phyloP scores from a whole-genome alignment of 2,888 invertebrate species.

The Cheilosia soror region DNA sequence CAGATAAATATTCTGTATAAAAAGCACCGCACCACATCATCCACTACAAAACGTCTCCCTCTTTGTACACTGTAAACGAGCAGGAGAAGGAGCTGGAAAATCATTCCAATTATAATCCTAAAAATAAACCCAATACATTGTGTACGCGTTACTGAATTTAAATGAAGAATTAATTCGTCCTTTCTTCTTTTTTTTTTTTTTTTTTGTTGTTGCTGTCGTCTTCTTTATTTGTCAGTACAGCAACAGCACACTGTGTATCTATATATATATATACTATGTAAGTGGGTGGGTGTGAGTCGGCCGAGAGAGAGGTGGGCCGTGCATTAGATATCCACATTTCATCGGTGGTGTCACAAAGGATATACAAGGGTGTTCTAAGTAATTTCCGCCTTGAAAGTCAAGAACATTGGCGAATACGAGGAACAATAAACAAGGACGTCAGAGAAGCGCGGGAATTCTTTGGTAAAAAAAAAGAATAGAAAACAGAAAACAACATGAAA shows the following conservation, averaged over 20 bases:
- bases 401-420: constrained; percentile 56
- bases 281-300: constrained; percentile 20
- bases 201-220: constrained; percentile 68
- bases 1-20: constrained; percentile 25
- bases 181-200: constrained; percentile 54
- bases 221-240: constrained; percentile 45
- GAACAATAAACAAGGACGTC: constrained; percentile 53
- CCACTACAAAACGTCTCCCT: background rate
- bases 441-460: constrained; percentile 8
- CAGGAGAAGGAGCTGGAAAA: constrained; percentile 16
- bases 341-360: constrained; percentile 70
- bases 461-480: background rate
- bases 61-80: background rate
- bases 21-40: background rate
- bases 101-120: constrained; percentile 75
- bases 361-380: constrained; percentile 66
- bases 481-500: constrained; percentile 4
- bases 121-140: constrained; percentile 75
- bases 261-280: no score
- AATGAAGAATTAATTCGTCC: constrained; percentile 84
- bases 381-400: constrained; percentile 72
- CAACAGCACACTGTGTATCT: constrained; percentile 25
- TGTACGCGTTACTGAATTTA: constrained; percentile 84
- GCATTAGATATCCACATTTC: constrained; percentile 66
- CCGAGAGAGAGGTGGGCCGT: constrained; percentile 10